Evolutionary conservation across 92 coral and sea anemone species (phyloP).

Genomic region (Galaxea fascicularis): DNA sequence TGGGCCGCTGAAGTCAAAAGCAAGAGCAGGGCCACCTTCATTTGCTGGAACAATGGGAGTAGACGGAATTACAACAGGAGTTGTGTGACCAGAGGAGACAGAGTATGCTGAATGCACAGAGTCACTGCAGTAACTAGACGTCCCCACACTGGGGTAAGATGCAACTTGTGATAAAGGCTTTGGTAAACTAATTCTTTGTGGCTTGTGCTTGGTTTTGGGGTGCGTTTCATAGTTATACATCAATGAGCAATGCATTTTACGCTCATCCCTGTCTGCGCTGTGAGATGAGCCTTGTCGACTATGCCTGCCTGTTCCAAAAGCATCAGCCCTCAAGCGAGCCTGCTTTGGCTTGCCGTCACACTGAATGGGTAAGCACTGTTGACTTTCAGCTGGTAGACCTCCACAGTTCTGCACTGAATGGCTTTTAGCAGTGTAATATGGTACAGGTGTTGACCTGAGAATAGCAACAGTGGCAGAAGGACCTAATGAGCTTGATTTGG

Average conservation of each 20-base stretch:
- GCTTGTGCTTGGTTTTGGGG: slow-evolving; percentile 33
- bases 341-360: slow-evolving; percentile 56
- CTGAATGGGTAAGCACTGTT: slow-evolving; percentile 80
- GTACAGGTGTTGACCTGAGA: slow-evolving; percentile 75
- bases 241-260: slow-evolving; percentile 25
- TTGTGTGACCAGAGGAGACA: slow-evolving; percentile 92
- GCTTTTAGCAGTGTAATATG: slow-evolving; percentile 90
- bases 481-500: slow-evolving; percentile 62
- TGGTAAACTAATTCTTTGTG: slow-evolving; percentile 78
- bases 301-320: slow-evolving; percentile 43
- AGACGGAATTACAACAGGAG: slow-evolving; percentile 87
- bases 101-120: slow-evolving; percentile 84
- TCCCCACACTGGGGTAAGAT: slow-evolving; percentile 72
- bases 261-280: slow-evolving; percentile 73
- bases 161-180: slow-evolving; percentile 52
- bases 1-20: slow-evolving; percentile 81
- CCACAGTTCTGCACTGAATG: slow-evolving; percentile 73
- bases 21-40: slow-evolving; percentile 69
- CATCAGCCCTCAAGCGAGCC: neutral
- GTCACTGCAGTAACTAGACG: slow-evolving; percentile 74
- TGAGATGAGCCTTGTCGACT: slow-evolving; percentile 83
- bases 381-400: slow-evolving; percentile 70
- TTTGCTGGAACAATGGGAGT: slow-evolving; percentile 88
- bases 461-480: slow-evolving; percentile 90
- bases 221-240: slow-evolving; percentile 46